Base-by-base conservation (phyloP, 2,113 vertebrate species). In the Odontophorus gujanensis region DNA sequence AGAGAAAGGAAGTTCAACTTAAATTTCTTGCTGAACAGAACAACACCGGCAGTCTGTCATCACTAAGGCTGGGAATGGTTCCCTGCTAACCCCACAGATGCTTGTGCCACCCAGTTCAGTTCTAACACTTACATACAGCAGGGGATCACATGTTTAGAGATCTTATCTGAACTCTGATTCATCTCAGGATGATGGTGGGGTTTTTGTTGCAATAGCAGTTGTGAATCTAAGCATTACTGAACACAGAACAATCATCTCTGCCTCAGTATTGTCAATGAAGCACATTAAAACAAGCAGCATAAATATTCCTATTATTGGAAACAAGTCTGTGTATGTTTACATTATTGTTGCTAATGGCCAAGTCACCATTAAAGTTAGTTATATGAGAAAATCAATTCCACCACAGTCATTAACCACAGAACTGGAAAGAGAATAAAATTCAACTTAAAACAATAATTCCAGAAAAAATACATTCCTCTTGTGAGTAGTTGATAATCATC, bases 371-470 rank as follows among this genome's bases (percentile, higher is more conserved):
- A 87, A 90, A 47, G 14, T 66, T 91, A 76, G 43, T 66, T 43
- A 69, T 20, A 55, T 76, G 81, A 72, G 30, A 72, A 85, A 80
- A 83, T 69, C 5, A 94, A 91, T 48, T 65, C 55, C 4, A 11
- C 38, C 55, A 34, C 42, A n/a, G 63, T 96, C 89, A 96, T 58
- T 53, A 72, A 80, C 43, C 58, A 63, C 6, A 79, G 58, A 85
- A 76, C 69, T 89, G 94, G 62, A 94, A 95, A 94, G 59, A 55
- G 17, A 77, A 83, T 81, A 85, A 94, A 81, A 96, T 75, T 95
- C 58, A 85, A 82, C 79, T 79, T 93, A 65, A 95, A 95, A 81
- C 66, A 48, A 36, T 89, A 92, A 75, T 71, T n/a, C 8, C 3
- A 92, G 28, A 51, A 90, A 93, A 91, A 94, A 83, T 13, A 55